Base-by-base conservation (phyloP, 1,140 invertebrate genomes). In the Zophobas atratus region DNA sequence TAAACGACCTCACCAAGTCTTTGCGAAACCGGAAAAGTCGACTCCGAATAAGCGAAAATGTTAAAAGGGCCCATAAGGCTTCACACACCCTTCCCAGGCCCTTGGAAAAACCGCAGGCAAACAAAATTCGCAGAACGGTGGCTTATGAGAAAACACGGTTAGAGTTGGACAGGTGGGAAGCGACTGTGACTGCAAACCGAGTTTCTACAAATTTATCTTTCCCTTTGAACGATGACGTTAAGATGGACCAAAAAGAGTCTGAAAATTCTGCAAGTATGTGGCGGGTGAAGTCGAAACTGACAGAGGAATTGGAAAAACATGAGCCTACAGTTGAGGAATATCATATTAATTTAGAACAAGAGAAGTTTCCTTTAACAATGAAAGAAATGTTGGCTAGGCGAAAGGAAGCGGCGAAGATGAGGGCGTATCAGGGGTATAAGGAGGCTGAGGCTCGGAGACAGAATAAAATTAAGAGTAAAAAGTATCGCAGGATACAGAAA, bases 401-500 rank as follows among this genome's bases (percentile, higher is more conserved):
- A 77, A 90, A 90, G 82, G 92, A 96, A 86, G 85, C 95, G 74
- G 93, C 95, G 35, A 95, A 92, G 84, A 86, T 97, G 39, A 90
- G 95, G 84, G 96, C 96, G 73, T 90, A 96, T 77, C 91, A 94
- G 86, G 93, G 93, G 38, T 94, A 94, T 80, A 91, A 90, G 86
- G 92, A 92, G 77, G 90, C 92, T 1, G 94, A 94, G 85, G 92
- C 93, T 35, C 89, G 90, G 57, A 88, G 92, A 80, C 92, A 92
- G 84, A 92, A 92, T 82, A 94, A 93, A 88, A 95, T 95, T 32
- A 95, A 95, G 84, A 95, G 93, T 77, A 95, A 95, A 86, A 95
- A 94, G 81, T 95, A 90, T 83, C 93, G 92, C 78, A 88, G 89
- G 86, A 90, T 98, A 77, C 87, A 96, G 82, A 94, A 93, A 81